These are phyloP conservation scores for Lucilia cuprina DNA, from an alignment of 1,140 invertebrate species.

Conservation along the genomic window DNA sequence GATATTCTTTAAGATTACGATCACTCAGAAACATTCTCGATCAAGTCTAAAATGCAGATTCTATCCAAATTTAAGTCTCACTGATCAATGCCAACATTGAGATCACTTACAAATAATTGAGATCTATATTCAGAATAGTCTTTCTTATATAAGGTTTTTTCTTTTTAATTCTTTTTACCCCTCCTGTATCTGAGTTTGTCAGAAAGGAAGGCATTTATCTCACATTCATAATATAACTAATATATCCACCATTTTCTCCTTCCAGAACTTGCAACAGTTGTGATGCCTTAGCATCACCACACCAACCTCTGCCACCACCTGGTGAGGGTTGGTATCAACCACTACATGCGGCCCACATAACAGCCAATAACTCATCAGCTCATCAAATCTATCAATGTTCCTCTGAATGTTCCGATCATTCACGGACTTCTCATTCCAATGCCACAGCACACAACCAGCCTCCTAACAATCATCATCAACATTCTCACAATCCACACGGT, in stretches of 20 bases:
- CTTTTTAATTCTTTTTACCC: too few species aligned
- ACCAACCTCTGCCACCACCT: slow-evolving; percentile 51
- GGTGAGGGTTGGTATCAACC: slow-evolving; percentile 58
- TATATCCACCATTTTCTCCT: background rate
- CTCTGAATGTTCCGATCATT: slow-evolving; percentile 61
- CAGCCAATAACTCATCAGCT: slow-evolving; percentile 45
- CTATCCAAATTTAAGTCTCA: too few species aligned
- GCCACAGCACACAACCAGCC: slow-evolving; percentile 37
- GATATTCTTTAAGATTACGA: too few species aligned
- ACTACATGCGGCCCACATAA: slow-evolving; percentile 45
- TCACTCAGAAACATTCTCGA: too few species aligned
- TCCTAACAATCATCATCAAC: slow-evolving; percentile 17
- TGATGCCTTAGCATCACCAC: slow-evolving; percentile 57
- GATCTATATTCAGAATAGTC: too few species aligned
- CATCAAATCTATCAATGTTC: slow-evolving; percentile 62
- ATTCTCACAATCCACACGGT: slow-evolving; percentile 30
- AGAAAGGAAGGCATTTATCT: too few species aligned
- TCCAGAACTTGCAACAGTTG: slow-evolving; percentile 57
- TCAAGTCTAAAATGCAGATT: too few species aligned
- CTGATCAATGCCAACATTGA: too few species aligned
- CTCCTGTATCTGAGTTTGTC: too few species aligned
- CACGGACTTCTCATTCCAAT: slow-evolving; percentile 53
- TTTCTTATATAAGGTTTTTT: too few species aligned
- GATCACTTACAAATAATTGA: too few species aligned
- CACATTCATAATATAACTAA: too few species aligned